Conservation (phyloP, 2,888 invertebrate species). For the Perdita meconis region DNA sequence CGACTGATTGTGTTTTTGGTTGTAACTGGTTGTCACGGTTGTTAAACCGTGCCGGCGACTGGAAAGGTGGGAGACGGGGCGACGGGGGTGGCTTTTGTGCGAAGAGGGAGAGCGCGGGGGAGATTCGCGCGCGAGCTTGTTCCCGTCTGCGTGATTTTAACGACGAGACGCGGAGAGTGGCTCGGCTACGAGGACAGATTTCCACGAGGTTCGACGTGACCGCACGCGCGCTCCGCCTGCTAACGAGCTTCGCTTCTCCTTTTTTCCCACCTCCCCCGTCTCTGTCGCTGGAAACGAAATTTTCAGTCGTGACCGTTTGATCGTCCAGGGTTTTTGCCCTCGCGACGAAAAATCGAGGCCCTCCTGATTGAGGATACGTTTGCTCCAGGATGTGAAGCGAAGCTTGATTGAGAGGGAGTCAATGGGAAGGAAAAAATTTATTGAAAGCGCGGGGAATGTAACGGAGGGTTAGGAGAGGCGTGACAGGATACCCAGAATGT, state of each 20-base stretch:
- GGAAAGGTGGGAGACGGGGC: background rate
- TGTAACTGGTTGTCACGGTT: slow-evolving; percentile 72
- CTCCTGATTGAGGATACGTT: background rate
- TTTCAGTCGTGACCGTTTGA: background rate
- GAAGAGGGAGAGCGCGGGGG: slow-evolving; percentile 26
- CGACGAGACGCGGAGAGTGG: slow-evolving; percentile 42
- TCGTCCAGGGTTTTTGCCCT: background rate
- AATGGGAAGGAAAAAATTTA: background rate
- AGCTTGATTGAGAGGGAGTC: background rate
- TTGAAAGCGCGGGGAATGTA: background rate
- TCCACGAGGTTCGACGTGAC: slow-evolving; percentile 29
- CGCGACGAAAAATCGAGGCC: background rate
- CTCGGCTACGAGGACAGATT: slow-evolving; percentile 9
- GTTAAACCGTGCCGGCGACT: slow-evolving; percentile 60
- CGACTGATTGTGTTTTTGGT: slow-evolving; percentile 77
- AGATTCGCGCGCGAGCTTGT: slow-evolving; percentile 28
- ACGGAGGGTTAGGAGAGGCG: too few relatives aligned
- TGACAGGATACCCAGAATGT: too few relatives aligned
- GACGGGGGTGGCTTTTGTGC: slow-evolving; percentile 47
- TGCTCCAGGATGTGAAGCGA: background rate
- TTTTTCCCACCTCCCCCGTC: background rate
- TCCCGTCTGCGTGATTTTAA: slow-evolving; percentile 51
- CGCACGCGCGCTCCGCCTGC: background rate
- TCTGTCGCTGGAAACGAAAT: background rate
- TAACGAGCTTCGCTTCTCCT: slow-evolving; percentile 5